Percentiles rank a stretch among this genome's conserved stretches.
Conservation (phyloP, 2,113 vertebrate species). For the Apus apus region DNA sequence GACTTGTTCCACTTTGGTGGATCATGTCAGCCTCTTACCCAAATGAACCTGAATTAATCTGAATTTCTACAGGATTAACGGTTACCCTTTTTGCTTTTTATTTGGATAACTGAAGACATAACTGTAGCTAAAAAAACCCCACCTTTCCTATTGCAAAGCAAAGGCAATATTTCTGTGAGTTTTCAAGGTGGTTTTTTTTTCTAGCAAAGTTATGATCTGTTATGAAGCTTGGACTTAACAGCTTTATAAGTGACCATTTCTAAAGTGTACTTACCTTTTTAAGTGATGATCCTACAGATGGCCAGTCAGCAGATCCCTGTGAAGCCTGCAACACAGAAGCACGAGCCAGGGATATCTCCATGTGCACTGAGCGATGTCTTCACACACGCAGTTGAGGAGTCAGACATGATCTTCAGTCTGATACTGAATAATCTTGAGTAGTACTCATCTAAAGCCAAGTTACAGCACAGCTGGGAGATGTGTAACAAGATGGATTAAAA, state of each 20-base stretch:
- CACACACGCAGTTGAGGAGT: background rate
- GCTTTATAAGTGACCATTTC: background rate
- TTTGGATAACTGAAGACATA: background rate
- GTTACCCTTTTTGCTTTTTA: background rate
- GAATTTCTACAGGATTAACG: background rate
- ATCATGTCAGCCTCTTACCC: constrained; percentile 64
- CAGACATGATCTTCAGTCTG: background rate
- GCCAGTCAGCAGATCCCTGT: background rate
- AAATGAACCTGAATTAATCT: background rate
- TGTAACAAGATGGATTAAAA: background rate
- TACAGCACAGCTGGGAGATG: background rate
- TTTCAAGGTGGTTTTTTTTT: background rate
- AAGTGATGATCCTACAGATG: background rate
- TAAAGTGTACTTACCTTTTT: background rate
- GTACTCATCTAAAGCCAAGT: background rate
- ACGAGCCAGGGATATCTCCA: accelerated
- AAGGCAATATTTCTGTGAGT: background rate
- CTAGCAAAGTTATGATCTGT: background rate
- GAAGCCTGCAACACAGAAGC: background rate
- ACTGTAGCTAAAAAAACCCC: background rate
- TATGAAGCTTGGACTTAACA: background rate
- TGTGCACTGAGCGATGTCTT: background rate
- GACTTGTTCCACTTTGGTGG: constrained; percentile 68
- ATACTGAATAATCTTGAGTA: background rate
- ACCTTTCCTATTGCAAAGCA: background rate